Evolutionary conservation across 2,113 vertebrate species (phyloP).

Genomic region (Trichechus manatus): DNA sequence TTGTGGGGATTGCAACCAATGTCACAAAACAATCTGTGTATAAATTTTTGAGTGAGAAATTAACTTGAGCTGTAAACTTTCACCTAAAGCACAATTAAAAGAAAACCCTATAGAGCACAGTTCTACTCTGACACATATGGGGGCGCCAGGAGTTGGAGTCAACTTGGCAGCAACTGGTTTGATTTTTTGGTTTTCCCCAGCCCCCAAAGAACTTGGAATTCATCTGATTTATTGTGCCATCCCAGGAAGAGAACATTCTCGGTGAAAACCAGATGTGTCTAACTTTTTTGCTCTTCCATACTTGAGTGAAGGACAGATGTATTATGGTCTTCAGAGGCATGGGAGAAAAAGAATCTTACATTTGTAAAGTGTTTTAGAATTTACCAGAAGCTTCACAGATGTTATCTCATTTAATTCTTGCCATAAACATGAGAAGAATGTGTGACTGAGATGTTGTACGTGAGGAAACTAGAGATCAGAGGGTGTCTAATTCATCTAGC

Average conservation of each 20-base stretch:
- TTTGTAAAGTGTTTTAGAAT: background rate
- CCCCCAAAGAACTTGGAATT: background rate
- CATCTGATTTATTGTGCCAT: background rate
- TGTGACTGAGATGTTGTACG: background rate
- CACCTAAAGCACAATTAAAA: too few species aligned
- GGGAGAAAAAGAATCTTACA: background rate
- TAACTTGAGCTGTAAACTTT: too few species aligned
- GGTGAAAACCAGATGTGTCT: background rate
- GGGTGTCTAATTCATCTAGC: background rate
- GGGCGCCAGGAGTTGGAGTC: too few species aligned
- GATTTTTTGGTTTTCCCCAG: background rate
- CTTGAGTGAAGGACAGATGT: background rate
- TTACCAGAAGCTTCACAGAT: background rate
- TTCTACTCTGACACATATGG: too few species aligned
- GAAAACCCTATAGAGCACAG: too few species aligned
- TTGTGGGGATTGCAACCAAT: too few species aligned
- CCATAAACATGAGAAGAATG: background rate
- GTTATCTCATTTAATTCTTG: background rate
- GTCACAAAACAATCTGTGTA: too few species aligned
- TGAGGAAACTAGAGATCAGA: background rate
- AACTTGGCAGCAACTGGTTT: too few species aligned
- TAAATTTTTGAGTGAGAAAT: too few species aligned
- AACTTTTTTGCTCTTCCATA: background rate
- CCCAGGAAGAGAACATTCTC: background rate
- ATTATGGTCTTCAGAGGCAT: accelerated